Conservation (phyloP, 53 echinoderm and acorn worm species). For the Holothuria scabra region DNA sequence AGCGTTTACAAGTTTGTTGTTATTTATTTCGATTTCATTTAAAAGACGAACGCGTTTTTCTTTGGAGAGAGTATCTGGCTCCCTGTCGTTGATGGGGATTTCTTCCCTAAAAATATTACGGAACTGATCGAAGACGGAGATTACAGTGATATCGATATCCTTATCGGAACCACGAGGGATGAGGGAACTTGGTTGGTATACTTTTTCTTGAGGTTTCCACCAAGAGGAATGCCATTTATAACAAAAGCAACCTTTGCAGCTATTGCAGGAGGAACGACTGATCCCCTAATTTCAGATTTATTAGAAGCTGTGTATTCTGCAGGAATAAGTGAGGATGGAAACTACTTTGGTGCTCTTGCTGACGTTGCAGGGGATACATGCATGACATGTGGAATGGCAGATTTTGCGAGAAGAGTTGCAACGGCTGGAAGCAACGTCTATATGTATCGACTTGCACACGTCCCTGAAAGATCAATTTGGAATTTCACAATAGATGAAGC, state of each 20-base stretch:
- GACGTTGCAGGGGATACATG: background rate
- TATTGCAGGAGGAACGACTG: background rate
- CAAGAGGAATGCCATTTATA: background rate
- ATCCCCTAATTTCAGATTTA: background rate
- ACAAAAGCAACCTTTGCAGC: background rate
- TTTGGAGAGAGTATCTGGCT: background rate
- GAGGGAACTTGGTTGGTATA: background rate
- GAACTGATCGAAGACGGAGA: background rate
- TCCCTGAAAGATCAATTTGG: background rate
- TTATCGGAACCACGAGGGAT: background rate
- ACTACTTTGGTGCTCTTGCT: background rate
- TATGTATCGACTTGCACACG: background rate
- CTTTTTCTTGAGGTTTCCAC: background rate
- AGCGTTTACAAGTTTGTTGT: too few species aligned
- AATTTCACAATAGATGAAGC: background rate
- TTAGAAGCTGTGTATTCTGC: background rate
- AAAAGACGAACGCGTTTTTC: too few species aligned
- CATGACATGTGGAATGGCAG: background rate
- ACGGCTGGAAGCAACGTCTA: background rate
- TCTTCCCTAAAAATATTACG: background rate
- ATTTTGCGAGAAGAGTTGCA: background rate
- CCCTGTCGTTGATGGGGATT: background rate
- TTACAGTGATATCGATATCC: background rate
- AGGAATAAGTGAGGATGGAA: background rate
- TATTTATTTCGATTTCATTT: too few species aligned